These are phyloP conservation scores for Microtus oregoni DNA, from an alignment of 2,113 vertebrate genomes.

Conservation along the genomic window DNA sequence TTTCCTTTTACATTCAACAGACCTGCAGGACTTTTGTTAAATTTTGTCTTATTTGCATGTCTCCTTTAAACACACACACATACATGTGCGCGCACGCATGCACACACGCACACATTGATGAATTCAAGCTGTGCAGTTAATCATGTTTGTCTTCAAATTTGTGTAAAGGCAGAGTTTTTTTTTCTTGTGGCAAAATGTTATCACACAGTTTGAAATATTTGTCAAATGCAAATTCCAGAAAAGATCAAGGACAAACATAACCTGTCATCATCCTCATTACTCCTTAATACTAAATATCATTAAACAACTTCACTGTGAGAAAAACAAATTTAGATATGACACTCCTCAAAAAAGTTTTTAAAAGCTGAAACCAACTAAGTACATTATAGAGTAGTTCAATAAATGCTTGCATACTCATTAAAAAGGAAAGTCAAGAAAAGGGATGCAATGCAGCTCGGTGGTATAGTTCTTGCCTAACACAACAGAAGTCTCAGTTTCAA, in stretches of 20 bases:
- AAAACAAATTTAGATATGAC: constrained; percentile 42
- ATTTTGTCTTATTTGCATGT: constrained; percentile 12
- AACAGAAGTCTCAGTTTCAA: not conserved
- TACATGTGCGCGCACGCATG: too few relatives aligned
- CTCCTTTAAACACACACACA: not conserved
- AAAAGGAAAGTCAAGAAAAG: constrained; percentile 6
- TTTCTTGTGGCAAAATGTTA: constrained; percentile 28
- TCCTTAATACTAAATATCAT: not conserved
- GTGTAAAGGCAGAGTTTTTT: not conserved
- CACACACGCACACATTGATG: not conserved
- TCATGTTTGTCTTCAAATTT: constrained; percentile 54
- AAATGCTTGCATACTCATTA: constrained; percentile 34
- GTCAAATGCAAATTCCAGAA: constrained; percentile 56
- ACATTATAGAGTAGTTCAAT: constrained; percentile 1
- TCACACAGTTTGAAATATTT: constrained; percentile 24
- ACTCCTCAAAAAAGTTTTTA: constrained; percentile 6
- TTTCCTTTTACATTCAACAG: constrained; percentile 8
- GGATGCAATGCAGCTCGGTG: not conserved
- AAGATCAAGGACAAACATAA: constrained; percentile 37
- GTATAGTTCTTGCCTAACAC: not conserved
- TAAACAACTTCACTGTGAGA: constrained; percentile 14
- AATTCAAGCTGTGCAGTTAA: constrained; percentile 6
- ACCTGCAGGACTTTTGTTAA: not conserved
- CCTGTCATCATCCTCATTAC: constrained; percentile 41
- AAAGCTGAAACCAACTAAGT: constrained; percentile 24